Base-by-base conservation (phyloP, 2,888 invertebrate genomes). In the Tetranychus piercei region DNA sequence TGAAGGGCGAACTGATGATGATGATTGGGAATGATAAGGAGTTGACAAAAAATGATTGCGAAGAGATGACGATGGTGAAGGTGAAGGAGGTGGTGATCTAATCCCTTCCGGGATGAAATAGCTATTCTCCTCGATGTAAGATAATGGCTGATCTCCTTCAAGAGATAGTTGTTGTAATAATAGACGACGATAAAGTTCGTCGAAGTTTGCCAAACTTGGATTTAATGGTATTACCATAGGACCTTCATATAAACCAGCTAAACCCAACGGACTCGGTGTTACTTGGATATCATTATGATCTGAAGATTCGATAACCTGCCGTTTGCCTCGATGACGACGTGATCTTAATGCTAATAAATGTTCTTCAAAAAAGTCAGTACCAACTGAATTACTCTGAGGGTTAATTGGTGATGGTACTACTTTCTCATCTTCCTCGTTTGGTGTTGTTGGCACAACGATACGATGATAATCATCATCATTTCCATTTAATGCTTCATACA, bases 291-390 rank as follows among this genome's bases (percentile, higher is more conserved):
- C 11, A 11, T 23, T 4, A 69, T 69, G 20, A 23, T 18, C 18
- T 20, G 69, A 8, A 11, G 69, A 20, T 69, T 11, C 2, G 11
- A 23, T 69, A 22, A 69, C 34, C 20, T 69, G 22, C 9, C 69
- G 69, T 11, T 23, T 20, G 20, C 22, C 34, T 23, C 69, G 69
- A 20, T 69, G 20, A 6, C 69, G 20, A 23, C 69, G n/a, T 23
- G 22, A 23, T 69, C 69, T 69, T 23, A 69, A 69, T 69, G 69
- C 7, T 20, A 23, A 20, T 23, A 69, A 20, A 11, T 69, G 20
- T 22, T 69, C 22, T 69, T 69, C 69, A 22, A 69, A 69, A 69
- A 69, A 69, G 34, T 69, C 69, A 20, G 18, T 69, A 20, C 11
- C 69, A 69, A 20, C n/a, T 20, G 18, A 18, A 66, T 69, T 23